Conservation (phyloP, 2,888 invertebrate species). For the Drosophila peninsularis region DNA sequence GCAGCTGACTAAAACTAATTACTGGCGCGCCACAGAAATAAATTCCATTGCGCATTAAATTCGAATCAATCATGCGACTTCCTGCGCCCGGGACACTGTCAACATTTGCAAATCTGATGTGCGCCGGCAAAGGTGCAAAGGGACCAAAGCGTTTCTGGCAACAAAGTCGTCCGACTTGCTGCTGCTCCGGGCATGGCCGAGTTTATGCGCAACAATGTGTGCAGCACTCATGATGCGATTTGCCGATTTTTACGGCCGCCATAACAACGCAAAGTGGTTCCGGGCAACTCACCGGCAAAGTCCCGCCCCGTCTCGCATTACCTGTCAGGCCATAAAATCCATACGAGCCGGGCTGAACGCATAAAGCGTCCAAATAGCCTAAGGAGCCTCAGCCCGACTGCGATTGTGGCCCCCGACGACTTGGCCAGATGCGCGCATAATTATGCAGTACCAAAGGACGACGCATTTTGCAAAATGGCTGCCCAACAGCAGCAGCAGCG, state of each 20-base stretch:
- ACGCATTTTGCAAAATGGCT: conserved; percentile 34
- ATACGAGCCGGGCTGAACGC: conserved; percentile 34
- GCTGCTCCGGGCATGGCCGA: background rate
- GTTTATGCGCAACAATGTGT: conserved; percentile 57
- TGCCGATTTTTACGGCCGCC: conserved; percentile 64
- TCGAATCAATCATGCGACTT: conserved; percentile 69
- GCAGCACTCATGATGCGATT: conserved; percentile 56
- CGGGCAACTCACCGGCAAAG: background rate
- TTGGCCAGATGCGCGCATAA: conserved; percentile 67
- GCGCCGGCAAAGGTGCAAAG: conserved; percentile 24
- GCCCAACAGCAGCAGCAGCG: conserved; percentile 19
- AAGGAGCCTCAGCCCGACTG: conserved; percentile 17
- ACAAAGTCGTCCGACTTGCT: conserved; percentile 30
- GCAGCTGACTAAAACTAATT: conserved; percentile 67
- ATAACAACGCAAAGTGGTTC: conserved; percentile 54
- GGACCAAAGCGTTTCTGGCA: conserved; percentile 34
- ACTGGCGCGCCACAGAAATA: conserved; percentile 43
- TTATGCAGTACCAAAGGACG: conserved; percentile 55
- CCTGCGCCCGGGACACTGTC: conserved; percentile 38
- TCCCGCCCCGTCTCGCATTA: conserved; percentile 5
- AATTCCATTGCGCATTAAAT: conserved; percentile 65
- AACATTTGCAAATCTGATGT: conserved; percentile 38
- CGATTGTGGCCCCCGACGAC: conserved; percentile 26
- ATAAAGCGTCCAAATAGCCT: conserved; percentile 58
- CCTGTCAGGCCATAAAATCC: conserved; percentile 56